These are phyloP conservation scores for Hippopotamus amphibius DNA, from an alignment of 2,113 vertebrate genomes.

Conservation along the genomic window DNA sequence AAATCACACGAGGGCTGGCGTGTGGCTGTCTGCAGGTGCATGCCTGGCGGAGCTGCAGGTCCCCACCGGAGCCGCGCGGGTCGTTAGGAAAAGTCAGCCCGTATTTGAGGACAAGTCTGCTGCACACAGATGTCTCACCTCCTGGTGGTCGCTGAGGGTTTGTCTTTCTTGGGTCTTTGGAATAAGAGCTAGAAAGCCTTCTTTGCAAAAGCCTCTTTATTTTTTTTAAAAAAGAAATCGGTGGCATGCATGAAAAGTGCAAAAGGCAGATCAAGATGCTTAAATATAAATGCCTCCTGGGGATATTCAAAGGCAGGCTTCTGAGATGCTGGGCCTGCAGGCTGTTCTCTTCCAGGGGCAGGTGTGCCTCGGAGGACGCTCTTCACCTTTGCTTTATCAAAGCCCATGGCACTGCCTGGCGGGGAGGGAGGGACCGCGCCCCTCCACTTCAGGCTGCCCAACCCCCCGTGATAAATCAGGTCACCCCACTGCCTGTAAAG, in stretches of 20 bases:
- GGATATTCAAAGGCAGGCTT: background rate
- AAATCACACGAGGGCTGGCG: constrained; percentile 63
- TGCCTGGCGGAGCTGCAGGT: constrained; percentile 38
- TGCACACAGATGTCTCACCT: constrained; percentile 11
- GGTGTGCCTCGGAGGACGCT: background rate
- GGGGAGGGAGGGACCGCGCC: rapidly evolving
- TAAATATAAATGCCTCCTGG: background rate
- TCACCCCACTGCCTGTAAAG: rapidly evolving
- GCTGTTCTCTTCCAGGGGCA: background rate
- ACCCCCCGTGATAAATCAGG: rapidly evolving
- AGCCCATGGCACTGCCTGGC: rapidly evolving
- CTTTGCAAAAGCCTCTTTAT: background rate
- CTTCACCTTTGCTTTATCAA: rapidly evolving
- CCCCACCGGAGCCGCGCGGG: constrained; percentile 26
- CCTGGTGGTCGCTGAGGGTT: background rate
- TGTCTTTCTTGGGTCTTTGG: background rate
- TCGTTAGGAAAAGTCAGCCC: constrained; percentile 55
- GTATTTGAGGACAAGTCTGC: background rate
- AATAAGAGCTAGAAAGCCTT: background rate
- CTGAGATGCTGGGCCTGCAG: rapidly evolving
- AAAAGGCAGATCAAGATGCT: background rate
- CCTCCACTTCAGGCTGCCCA: rapidly evolving
- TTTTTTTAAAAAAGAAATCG: background rate
- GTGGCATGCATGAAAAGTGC: rapidly evolving
- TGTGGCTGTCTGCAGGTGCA: constrained; percentile 74